Evolutionary conservation across 2,113 vertebrate genomes (phyloP).

Genomic region (Drymodes brunneopygia): DNA sequence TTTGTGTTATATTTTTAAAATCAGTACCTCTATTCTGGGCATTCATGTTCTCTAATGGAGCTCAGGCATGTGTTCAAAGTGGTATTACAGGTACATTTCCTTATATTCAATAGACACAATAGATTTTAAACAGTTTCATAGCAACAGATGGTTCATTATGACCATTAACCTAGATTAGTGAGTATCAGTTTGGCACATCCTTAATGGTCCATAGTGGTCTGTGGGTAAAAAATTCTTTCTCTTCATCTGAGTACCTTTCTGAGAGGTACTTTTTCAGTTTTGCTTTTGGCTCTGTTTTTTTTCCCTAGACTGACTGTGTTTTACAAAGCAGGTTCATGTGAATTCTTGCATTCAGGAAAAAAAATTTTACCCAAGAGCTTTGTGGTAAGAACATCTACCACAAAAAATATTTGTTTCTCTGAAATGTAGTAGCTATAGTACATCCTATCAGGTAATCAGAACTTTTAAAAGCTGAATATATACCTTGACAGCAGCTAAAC

Average conservation of each 20-base stretch:
- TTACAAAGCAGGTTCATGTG: not conserved
- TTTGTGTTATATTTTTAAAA: not conserved
- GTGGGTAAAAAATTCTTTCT: not conserved
- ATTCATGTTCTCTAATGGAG: not conserved
- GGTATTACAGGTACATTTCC: constrained; percentile 32
- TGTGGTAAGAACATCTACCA: not conserved
- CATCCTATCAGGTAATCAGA: not conserved
- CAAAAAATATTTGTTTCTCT: not conserved
- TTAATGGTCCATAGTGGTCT: not conserved
- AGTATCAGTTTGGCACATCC: constrained; percentile 5
- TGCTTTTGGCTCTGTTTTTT: not conserved
- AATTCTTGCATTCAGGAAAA: not conserved
- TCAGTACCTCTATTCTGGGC: not conserved
- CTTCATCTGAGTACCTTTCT: not conserved
- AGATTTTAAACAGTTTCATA: constrained; percentile 56
- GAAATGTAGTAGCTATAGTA: not conserved
- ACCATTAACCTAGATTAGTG: constrained; percentile 22
- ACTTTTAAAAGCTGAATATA: not conserved
- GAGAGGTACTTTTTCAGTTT: not conserved
- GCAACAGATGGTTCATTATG: constrained; percentile 25
- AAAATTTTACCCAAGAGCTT: not conserved
- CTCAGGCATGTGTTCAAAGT: not conserved
- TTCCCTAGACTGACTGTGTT: not conserved
- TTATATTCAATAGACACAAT: constrained; percentile 36
- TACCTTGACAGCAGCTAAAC: not conserved